phyloP scores from a whole-genome alignment of 64 coral and sea anemone species.

The Catalaphyllia jardinei region DNA sequence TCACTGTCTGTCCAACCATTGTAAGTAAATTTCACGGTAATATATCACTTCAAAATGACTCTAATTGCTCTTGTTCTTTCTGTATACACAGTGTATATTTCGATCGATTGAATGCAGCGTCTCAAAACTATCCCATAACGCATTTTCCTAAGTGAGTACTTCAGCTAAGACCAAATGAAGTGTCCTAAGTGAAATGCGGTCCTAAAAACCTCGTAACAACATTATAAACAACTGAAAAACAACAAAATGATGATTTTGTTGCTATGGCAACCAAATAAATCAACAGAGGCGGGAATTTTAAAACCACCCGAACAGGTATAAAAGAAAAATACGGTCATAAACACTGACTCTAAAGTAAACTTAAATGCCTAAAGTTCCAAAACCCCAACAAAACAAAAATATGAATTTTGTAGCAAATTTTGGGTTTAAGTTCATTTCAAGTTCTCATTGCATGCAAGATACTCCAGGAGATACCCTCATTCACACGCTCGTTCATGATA shows the following conservation, averaged over 20 bases:
- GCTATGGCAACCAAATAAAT: slow-evolving; percentile 33
- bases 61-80: background rate
- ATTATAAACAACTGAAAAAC: slow-evolving; percentile 30
- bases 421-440: no score
- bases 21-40: slow-evolving; percentile 13
- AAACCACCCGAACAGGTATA: slow-evolving; percentile 32
- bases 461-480: no score
- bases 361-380: slow-evolving; percentile 42
- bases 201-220: slow-evolving; percentile 18
- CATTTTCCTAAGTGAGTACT: no score
- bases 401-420: slow-evolving; percentile 6
- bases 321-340: slow-evolving; percentile 32
- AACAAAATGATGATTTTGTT: slow-evolving; percentile 44
- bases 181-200: slow-evolving; percentile 12
- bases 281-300: slow-evolving; percentile 48
- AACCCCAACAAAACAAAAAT: slow-evolving; percentile 37
- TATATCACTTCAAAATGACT: background rate
- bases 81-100: background rate
- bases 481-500: no score
- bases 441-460: no score
- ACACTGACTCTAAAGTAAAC: slow-evolving; percentile 25
- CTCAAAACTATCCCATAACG: no score
- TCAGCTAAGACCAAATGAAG: background rate
- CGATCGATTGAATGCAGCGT: no score
- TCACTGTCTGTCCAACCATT: slow-evolving; percentile 22